Percentiles rank a stretch among this genome's conserved stretches.
Evolutionary conservation across 2,888 invertebrate genomes (phyloP).

Genomic region (Uropetala carovei): DNA sequence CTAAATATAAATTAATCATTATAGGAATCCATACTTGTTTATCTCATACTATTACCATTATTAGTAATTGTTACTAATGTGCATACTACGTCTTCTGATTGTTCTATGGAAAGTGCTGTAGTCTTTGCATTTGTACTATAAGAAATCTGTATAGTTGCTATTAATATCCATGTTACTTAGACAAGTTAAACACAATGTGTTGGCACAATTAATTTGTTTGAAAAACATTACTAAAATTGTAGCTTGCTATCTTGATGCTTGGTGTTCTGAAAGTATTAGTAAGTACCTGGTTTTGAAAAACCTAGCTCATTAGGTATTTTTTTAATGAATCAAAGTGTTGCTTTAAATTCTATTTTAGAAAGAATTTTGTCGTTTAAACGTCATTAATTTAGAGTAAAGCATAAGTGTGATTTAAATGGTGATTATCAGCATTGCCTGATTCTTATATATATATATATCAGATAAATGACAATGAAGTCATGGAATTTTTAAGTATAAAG

Average conservation of each 20-base stretch:
- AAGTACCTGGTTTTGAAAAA: background rate
- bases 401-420: constrained; percentile 40
- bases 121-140: background rate
- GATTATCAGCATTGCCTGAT: constrained; percentile 34
- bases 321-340: constrained; percentile 37
- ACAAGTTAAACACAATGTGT: constrained; percentile 51
- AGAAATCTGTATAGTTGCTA: background rate
- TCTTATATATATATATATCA: constrained; percentile 5
- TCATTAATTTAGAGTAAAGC: constrained; percentile 24
- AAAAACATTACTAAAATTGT: constrained; percentile 18
- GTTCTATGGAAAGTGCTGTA: background rate
- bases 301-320: constrained; percentile 15
- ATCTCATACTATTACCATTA: constrained; percentile 19
- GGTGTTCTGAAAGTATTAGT: constrained; percentile 42
- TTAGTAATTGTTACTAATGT: constrained; percentile 1
- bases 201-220: constrained; percentile 42
- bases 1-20: constrained; percentile 31
- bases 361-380: constrained; percentile 4
- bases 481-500: too few relatives aligned
- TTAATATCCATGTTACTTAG: background rate
- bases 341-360: constrained; percentile 43
- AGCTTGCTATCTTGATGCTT: constrained; percentile 25
- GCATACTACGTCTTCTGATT: constrained; percentile 23
- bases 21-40: constrained; percentile 28
- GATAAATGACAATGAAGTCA: too few relatives aligned